phyloP scores from a whole-genome alignment of 2,113 vertebrate species.

The Chlorodrepanis virens region DNA sequence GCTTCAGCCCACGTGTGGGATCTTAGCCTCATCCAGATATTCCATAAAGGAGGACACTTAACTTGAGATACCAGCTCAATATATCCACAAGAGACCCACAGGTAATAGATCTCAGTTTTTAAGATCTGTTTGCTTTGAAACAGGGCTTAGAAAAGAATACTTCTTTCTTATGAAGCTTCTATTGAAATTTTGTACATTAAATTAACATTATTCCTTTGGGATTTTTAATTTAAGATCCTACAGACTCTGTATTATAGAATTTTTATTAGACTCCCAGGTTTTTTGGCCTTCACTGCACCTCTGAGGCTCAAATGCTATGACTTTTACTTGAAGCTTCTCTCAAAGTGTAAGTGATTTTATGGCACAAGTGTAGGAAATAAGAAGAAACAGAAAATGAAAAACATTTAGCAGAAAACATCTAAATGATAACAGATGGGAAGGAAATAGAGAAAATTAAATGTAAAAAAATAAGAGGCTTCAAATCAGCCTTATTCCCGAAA shows the following conservation, averaged over 20 bases:
- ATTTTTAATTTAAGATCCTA: conserved; percentile 31
- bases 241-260: background rate
- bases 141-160: background rate
- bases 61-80: background rate
- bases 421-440: background rate
- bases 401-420: background rate
- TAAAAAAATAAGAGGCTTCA: background rate
- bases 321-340: background rate
- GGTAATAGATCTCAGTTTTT: background rate
- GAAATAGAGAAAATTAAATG: background rate
- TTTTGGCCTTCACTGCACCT: background rate
- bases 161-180: background rate
- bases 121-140: background rate
- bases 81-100: background rate
- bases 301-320: background rate
- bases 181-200: background rate
- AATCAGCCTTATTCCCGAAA: background rate
- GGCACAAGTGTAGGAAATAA: background rate
- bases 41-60: background rate
- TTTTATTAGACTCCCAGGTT: background rate
- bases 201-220: background rate
- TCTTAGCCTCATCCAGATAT: background rate
- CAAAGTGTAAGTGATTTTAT: background rate
- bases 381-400: background rate
- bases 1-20: background rate